A percentile compares a stretch with the other conserved stretches of the same genome.
Conservation (phyloP, 2,113 vertebrate species). For the Sula dactylatra region DNA sequence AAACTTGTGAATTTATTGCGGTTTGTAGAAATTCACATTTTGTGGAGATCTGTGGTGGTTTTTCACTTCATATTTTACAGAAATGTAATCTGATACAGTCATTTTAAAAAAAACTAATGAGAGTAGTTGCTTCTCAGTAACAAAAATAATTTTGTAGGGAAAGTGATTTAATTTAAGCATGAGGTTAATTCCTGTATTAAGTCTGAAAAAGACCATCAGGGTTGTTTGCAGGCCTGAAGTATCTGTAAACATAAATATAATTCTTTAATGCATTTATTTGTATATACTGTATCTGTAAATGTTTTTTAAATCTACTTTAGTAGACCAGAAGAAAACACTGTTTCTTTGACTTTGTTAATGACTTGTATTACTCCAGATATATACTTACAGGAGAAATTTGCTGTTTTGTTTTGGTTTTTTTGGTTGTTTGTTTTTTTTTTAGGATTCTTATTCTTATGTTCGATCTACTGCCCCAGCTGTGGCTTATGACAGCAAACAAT, state of each 20-base stretch:
- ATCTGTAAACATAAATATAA: not conserved
- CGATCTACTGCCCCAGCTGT: constrained; percentile 92
- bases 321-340: not conserved
- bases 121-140: not conserved
- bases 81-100: not conserved
- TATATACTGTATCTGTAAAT: not conserved
- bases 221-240: not conserved
- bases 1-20: not conserved
- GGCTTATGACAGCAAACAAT: constrained; percentile 95
- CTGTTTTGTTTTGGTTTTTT: too few species aligned
- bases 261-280: not conserved
- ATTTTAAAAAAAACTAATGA: not conserved
- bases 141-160: not conserved
- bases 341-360: not conserved
- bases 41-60: not conserved
- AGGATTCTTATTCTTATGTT: constrained; percentile 97
- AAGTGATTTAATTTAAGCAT: not conserved
- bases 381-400: not conserved
- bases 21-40: not conserved
- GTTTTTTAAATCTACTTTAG: not conserved
- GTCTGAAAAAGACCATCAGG: not conserved
- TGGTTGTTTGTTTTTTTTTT: not conserved
- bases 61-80: not conserved
- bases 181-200: not conserved
- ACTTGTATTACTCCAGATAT: not conserved